Conservation (phyloP, 2,113 vertebrate genomes). For the human (Homo sapiens) region GRCh38 chr1:88129501-88130000, state of each 20-base stretch:
- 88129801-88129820: slow-evolving; percentile 70
- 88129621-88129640: slow-evolving; percentile 61
- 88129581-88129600: slow-evolving; percentile 67
- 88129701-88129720: slow-evolving; percentile 60
- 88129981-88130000: slow-evolving; percentile 91
- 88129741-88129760: slow-evolving; percentile 74
- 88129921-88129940: slow-evolving; percentile 90
- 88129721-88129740: slow-evolving; percentile 59
- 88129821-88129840: slow-evolving; percentile 80
- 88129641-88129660: not conserved
- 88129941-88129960: slow-evolving; percentile 89
- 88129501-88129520: not conserved
- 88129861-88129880: slow-evolving; percentile 84
- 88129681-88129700: slow-evolving; percentile 75
- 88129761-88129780: slow-evolving; percentile 43
- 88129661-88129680: slow-evolving; percentile 63
- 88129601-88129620: slow-evolving; percentile 61
- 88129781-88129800: not conserved
- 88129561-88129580: slow-evolving; percentile 75
- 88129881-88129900: slow-evolving; percentile 86
- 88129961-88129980: slow-evolving; percentile 89
- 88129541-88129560: slow-evolving; percentile 54
- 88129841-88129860: slow-evolving; percentile 81
- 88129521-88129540: slow-evolving; percentile 61
- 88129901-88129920: slow-evolving; percentile 86